phyloP scores from a whole-genome alignment of 2,888 invertebrate species.

The Kryphioiulus occultus region DNA sequence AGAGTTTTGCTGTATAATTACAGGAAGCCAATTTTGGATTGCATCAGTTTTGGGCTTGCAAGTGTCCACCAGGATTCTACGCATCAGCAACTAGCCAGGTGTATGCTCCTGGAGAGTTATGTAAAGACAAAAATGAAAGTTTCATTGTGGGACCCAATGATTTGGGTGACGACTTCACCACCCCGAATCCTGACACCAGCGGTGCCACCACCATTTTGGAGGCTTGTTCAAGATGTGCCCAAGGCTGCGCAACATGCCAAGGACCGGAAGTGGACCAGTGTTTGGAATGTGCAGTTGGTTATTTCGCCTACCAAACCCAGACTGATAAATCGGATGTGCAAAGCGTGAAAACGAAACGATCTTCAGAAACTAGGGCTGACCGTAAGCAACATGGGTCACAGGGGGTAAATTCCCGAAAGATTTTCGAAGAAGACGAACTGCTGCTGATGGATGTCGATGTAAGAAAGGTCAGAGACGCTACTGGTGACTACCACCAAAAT shows the following conservation, averaged over 20 bases:
- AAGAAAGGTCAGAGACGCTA: not conserved
- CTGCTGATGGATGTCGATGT: not conserved
- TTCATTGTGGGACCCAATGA: not conserved
- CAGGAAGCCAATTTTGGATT: not conserved
- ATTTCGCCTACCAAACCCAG: not conserved
- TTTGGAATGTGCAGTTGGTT: not conserved
- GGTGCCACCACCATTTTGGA: not conserved
- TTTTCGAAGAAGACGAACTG: slow-evolving; percentile 27
- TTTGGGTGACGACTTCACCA: not conserved
- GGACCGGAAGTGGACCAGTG: not conserved
- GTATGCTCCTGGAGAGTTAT: not conserved
- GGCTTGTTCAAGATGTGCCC: slow-evolving; percentile 2
- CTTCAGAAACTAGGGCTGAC: not conserved
- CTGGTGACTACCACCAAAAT: not conserved
- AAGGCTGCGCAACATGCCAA: not conserved
- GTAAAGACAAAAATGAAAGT: not conserved
- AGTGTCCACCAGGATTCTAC: slow-evolving; percentile 1
- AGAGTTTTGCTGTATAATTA: not conserved
- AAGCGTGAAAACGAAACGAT: not conserved
- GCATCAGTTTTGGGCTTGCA: not conserved
- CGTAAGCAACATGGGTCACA: not conserved
- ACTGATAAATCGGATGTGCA: not conserved
- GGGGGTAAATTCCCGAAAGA: not conserved
- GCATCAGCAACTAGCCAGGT: not conserved
- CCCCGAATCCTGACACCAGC: not conserved